A percentile compares a stretch with the other conserved stretches of the same genome.
Evolutionary conservation across 1,140 invertebrate species (phyloP).

Genomic region (Phymastichus coffea): DNA sequence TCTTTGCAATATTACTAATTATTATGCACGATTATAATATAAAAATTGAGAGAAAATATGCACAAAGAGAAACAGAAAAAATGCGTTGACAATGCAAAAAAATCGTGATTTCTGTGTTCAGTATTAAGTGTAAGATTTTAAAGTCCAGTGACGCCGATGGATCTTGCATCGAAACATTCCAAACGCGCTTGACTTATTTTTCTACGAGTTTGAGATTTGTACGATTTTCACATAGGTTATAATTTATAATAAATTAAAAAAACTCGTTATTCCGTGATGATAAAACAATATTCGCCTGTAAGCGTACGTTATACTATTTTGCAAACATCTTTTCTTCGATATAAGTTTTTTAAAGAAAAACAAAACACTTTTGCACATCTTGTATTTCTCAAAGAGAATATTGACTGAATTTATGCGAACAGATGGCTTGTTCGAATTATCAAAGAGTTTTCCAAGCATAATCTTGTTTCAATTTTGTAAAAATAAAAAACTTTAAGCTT

Average conservation of each 20-base stretch:
- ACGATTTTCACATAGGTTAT: slow-evolving; percentile 1
- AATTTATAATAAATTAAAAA: slow-evolving; percentile 4
- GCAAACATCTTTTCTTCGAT: too few species aligned
- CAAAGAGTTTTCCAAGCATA: background rate
- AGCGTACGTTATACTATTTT: too few species aligned
- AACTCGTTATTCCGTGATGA: slow-evolving; percentile 23
- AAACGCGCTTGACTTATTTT: slow-evolving; percentile 22
- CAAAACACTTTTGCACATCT: slow-evolving; percentile 7
- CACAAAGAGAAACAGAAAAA: slow-evolving; percentile 10
- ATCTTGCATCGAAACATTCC: slow-evolving; percentile 22
- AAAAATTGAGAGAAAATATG: slow-evolving; percentile 10
- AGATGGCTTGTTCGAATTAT: slow-evolving; percentile 17
- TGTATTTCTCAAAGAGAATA: slow-evolving; percentile 19
- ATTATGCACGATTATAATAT: slow-evolving; percentile 16
- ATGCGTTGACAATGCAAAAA: slow-evolving; percentile 24
- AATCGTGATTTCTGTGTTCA: slow-evolving; percentile 29
- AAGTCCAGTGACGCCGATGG: slow-evolving; percentile 13
- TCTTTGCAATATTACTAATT: background rate
- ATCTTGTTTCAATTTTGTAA: slow-evolving; percentile 7
- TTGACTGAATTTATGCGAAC: slow-evolving; percentile 24
- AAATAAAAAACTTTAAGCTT: too few species aligned
- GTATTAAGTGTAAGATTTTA: slow-evolving; percentile 25
- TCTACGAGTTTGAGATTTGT: slow-evolving; percentile 24
- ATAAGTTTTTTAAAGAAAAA: too few species aligned
- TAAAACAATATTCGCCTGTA: slow-evolving; percentile 9